phyloP scores from a whole-genome alignment of 2,797 vertebrate genomes.

The Crocodylus rhombifer region DNA sequence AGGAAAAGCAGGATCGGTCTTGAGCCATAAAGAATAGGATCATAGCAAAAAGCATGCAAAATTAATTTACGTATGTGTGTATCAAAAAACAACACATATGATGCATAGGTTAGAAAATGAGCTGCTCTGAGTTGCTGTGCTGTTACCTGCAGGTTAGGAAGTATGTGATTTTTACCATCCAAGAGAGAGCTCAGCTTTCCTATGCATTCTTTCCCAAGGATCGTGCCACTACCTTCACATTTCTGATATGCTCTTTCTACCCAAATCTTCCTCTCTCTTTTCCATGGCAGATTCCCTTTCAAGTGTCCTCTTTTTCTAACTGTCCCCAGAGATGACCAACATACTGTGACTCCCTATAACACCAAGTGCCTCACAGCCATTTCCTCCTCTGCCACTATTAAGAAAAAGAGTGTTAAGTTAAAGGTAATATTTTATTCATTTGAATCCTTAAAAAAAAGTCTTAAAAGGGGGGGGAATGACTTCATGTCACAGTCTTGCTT shows the following conservation, averaged over 20 bases:
- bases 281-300: neutral
- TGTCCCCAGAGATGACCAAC: neutral
- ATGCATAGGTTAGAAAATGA: neutral
- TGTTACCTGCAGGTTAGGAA: neutral
- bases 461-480: neutral
- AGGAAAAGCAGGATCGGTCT: neutral
- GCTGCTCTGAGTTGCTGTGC: neutral
- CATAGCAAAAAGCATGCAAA: neutral
- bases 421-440: constrained; percentile 14
- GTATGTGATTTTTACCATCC: neutral
- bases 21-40: neutral
- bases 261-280: neutral
- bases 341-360: neutral
- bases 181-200: rapidly evolving
- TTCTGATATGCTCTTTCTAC: rapidly evolving
- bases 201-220: neutral
- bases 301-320: neutral
- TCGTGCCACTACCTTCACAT: neutral
- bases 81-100: neutral
- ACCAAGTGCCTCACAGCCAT: neutral
- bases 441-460: constrained; percentile 73
- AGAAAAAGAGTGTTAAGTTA: neutral
- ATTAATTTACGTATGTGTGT: neutral
- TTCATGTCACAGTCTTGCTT: neutral
- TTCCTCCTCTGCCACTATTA: neutral